Percentiles rank a stretch among this genome's conserved stretches.
These are phyloP conservation scores for Galagoides demidoff DNA, from an alignment of 2,797 vertebrate species.

Conservation along the genomic window DNA sequence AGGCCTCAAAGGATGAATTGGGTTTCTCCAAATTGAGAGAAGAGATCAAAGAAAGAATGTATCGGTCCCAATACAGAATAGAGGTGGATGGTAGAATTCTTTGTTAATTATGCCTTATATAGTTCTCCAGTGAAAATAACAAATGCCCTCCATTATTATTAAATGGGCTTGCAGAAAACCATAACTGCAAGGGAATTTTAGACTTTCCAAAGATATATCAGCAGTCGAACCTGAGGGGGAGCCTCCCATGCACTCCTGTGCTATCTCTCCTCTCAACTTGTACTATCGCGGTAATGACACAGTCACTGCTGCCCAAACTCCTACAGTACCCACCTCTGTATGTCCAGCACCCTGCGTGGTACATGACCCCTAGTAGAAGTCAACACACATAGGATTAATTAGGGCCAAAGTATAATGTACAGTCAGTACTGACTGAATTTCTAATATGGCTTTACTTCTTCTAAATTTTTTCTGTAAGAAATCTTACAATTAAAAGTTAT, in stretches of 20 bases:
- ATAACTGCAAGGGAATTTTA: not conserved
- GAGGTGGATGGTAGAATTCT: not conserved
- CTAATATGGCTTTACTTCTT: constrained; percentile 46
- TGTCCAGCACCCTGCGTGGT: not conserved
- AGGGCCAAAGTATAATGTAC: not conserved
- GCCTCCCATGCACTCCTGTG: not conserved
- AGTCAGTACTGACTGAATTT: constrained; percentile 19
- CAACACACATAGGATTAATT: constrained; percentile 17
- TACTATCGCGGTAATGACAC: not conserved
- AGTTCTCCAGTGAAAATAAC: not conserved
- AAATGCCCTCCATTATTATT: not conserved
- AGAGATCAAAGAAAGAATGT: not conserved
- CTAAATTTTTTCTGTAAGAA: constrained; percentile 5
- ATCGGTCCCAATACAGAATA: not conserved
- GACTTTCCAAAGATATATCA: not conserved
- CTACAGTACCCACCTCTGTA: not conserved
- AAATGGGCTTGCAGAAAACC: not conserved
- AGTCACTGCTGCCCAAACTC: not conserved
- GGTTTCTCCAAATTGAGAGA: not conserved
- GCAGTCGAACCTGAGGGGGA: not conserved
- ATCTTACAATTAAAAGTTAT: constrained; percentile 37
- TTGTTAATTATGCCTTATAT: not conserved
- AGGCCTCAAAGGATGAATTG: not conserved
- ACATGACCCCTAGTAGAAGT: not conserved
- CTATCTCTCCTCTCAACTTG: not conserved